Percentiles rank a stretch among this genome's conserved stretches.
phyloP scores from a whole-genome alignment of 2,113 vertebrate genomes.

The Perca schrenkii region DNA sequence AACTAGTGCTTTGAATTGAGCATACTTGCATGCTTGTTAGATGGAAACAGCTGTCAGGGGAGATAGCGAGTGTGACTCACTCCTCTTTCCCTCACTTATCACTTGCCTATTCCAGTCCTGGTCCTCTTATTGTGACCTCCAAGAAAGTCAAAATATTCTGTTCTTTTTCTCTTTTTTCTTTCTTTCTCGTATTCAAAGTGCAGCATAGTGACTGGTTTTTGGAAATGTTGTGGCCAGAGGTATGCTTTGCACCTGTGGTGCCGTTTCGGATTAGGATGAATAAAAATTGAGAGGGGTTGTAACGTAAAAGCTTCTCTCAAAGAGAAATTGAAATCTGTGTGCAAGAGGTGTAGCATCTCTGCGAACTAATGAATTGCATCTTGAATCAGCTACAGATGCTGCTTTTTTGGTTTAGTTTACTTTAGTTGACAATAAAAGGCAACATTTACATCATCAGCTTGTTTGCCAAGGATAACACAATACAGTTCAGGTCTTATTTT shows the following conservation, averaged over 20 bases:
- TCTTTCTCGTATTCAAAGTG: constrained; percentile 15
- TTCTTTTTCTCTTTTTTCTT: neutral
- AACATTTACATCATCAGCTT: constrained; percentile 16
- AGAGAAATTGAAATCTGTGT: constrained; percentile 15
- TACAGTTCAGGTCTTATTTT: neutral
- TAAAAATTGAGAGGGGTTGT: constrained; percentile 26
- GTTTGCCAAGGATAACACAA: constrained; percentile 22
- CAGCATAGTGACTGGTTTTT: constrained; percentile 24
- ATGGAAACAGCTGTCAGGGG: constrained; percentile 78
- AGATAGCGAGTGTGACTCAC: constrained; percentile 74
- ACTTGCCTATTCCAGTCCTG: constrained; percentile 69
- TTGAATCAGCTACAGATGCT: neutral
- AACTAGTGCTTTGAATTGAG: constrained; percentile 67
- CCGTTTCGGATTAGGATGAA: constrained; percentile 54
- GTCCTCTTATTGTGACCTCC: constrained; percentile 68
- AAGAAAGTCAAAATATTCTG: constrained; percentile 67
- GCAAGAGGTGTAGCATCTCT: constrained; percentile 11
- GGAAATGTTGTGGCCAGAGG: constrained; percentile 43
- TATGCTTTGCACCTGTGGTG: constrained; percentile 52
- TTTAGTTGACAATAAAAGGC: constrained; percentile 9
- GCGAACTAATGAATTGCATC: constrained; percentile 22
- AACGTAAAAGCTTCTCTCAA: neutral
- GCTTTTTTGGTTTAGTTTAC: neutral
- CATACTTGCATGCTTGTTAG: constrained; percentile 77
- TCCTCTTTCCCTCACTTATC: constrained; percentile 62